These are phyloP conservation scores for Hystrix cristata DNA, from an alignment of 2,113 vertebrate species.

Conservation along the genomic window DNA sequence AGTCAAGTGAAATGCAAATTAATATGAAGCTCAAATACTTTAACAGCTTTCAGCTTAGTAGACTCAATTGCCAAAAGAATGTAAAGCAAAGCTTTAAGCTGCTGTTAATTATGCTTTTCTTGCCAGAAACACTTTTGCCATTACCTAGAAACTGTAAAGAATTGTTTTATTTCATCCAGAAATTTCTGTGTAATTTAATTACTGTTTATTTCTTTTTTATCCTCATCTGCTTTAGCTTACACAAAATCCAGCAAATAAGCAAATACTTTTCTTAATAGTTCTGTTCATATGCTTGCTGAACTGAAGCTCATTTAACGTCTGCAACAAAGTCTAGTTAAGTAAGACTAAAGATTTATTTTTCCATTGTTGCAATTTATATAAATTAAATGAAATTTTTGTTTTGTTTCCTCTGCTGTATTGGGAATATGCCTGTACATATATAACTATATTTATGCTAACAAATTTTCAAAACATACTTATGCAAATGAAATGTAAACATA, in stretches of 20 bases:
- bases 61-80: slow-evolving; percentile 76
- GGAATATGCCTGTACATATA: neutral
- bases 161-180: slow-evolving; percentile 76
- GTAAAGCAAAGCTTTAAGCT: slow-evolving; percentile 68
- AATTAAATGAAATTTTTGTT: slow-evolving; percentile 40
- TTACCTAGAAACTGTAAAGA: slow-evolving; percentile 77
- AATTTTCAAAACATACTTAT: neutral
- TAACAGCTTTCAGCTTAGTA: slow-evolving; percentile 79
- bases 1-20: slow-evolving; percentile 79
- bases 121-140: slow-evolving; percentile 66
- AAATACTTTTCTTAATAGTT: slow-evolving; percentile 71
- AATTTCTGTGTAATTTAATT: slow-evolving; percentile 79
- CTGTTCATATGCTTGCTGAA: slow-evolving; percentile 54
- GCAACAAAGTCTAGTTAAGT: slow-evolving; percentile 33
- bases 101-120: slow-evolving; percentile 74
- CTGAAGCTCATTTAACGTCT: slow-evolving; percentile 37
- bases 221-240: slow-evolving; percentile 55
- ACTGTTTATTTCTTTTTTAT: slow-evolving; percentile 77
- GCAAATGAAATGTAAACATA: neutral
- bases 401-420: neutral
- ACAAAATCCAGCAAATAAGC: slow-evolving; percentile 76
- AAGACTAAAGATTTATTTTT: slow-evolving; percentile 54
- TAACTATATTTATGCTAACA: neutral
- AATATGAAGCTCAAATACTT: slow-evolving; percentile 77
- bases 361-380: neutral